Conservation (phyloP, 2,888 invertebrate species). For the Polyommatus iphigenia region DNA sequence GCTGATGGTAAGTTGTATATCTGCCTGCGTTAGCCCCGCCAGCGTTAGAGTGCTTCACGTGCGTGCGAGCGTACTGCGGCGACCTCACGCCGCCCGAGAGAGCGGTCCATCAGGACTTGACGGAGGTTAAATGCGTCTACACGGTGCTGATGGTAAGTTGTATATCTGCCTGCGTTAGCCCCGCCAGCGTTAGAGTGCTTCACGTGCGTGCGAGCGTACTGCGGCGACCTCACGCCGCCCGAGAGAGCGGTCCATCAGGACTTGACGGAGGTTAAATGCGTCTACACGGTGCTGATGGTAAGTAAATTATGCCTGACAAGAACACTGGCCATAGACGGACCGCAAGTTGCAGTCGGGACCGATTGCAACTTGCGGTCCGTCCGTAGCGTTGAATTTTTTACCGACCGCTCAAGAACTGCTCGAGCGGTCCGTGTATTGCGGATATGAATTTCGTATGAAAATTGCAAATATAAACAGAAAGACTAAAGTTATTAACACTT, state of each 20-base stretch:
- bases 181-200: conserved; percentile 96
- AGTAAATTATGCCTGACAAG: too few relatives aligned
- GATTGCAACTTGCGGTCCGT: too few relatives aligned
- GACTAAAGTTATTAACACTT: too few relatives aligned
- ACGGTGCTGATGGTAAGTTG: too few relatives aligned
- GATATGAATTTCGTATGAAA: too few relatives aligned
- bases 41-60: conserved; percentile 95
- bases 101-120: conserved; percentile 85
- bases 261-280: conserved; percentile 96
- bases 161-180: conserved; percentile 88
- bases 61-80: conserved; percentile 96
- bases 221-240: conserved; percentile 93
- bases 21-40: conserved; percentile 90
- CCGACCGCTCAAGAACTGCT: too few relatives aligned
- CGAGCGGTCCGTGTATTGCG: too few relatives aligned
- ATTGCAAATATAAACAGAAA: too few relatives aligned
- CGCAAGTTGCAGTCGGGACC: too few relatives aligned
- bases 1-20: too few relatives aligned
- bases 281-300: conserved; percentile 97
- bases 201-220: conserved; percentile 95
- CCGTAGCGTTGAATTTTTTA: too few relatives aligned
- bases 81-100: conserved; percentile 90
- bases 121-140: conserved; percentile 98
- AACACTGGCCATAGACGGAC: too few relatives aligned
- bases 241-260: conserved; percentile 85